Conservation (phyloP, 1,140 invertebrate genomes). For the Aethina tumida region DNA sequence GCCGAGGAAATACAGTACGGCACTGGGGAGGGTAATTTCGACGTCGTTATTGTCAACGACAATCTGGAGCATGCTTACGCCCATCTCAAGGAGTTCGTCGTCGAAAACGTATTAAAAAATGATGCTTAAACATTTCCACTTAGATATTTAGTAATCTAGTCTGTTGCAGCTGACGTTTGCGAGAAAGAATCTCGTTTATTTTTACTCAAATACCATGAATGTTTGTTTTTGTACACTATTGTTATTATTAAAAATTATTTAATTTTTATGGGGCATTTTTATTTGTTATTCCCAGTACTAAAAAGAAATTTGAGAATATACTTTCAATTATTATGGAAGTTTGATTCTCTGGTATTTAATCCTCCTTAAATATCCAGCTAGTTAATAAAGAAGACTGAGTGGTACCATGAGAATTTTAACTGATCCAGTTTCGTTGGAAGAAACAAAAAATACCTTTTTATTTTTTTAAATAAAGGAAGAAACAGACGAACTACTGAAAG, state of each 20-base stretch:
- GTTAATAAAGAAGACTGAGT: too few relatives aligned
- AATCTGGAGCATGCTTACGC: conserved; percentile 80
- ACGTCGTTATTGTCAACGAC: conserved; percentile 87
- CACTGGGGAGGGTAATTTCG: conserved; percentile 71
- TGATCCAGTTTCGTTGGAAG: too few relatives aligned
- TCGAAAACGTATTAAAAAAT: conserved; percentile 14
- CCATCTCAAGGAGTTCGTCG: conserved; percentile 57
- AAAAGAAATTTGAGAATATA: too few relatives aligned
- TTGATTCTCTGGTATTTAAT: too few relatives aligned
- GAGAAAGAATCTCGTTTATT: not conserved
- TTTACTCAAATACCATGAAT: not conserved
- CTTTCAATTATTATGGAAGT: too few relatives aligned
- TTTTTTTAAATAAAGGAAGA: too few relatives aligned
- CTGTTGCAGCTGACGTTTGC: conserved; percentile 4
- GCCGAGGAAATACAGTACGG: conserved; percentile 76
- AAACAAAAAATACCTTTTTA: too few relatives aligned
- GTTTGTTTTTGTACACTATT: not conserved
- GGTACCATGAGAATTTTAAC: too few relatives aligned
- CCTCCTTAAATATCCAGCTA: too few relatives aligned
- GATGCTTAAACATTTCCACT: too few relatives aligned
- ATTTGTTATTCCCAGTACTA: not conserved
- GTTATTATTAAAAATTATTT: not conserved
- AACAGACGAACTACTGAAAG: too few relatives aligned
- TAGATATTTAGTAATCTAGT: too few relatives aligned
- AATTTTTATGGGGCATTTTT: not conserved